These are phyloP conservation scores for Ruditapes philippinarum DNA, from an alignment of 1,140 invertebrate genomes.

Conservation along the genomic window DNA sequence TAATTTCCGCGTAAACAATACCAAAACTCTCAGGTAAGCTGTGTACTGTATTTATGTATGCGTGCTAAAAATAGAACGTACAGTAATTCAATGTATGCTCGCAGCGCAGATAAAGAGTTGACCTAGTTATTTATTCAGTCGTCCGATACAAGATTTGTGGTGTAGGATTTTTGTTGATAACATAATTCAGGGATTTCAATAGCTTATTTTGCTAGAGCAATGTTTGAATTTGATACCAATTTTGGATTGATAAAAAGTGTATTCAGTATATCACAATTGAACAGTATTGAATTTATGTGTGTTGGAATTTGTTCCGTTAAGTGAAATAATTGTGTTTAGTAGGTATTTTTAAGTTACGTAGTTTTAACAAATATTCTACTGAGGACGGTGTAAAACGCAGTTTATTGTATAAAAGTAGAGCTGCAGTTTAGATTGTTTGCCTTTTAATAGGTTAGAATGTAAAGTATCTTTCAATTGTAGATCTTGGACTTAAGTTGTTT, in stretches of 20 bases:
- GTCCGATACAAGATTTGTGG: slow-evolving; percentile 37
- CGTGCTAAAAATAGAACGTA: slow-evolving; percentile 45
- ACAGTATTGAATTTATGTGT: slow-evolving; percentile 18
- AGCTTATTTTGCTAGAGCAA: slow-evolving; percentile 14
- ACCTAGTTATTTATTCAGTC: slow-evolving; percentile 56
- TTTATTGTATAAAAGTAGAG: too few species aligned
- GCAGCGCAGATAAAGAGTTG: slow-evolving; percentile 49
- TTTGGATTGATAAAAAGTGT: background rate
- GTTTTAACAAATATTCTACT: too few species aligned
- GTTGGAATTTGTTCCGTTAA: background rate
- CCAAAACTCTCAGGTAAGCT: slow-evolving; percentile 29
- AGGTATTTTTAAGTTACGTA: too few species aligned
- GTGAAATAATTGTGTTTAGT: too few species aligned
- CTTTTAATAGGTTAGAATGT: too few species aligned
- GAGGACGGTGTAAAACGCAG: too few species aligned
- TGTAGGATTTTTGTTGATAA: slow-evolving; percentile 26
- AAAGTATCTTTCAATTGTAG: too few species aligned
- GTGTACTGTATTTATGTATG: slow-evolving; percentile 59
- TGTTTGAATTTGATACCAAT: background rate
- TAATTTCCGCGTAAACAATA: slow-evolving; percentile 41
- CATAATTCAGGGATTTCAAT: slow-evolving; percentile 7
- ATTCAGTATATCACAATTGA: background rate
- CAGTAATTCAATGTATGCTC: slow-evolving; percentile 37
- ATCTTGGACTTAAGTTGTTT: too few species aligned
- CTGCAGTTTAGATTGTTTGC: too few species aligned